Evolutionary conservation across 2,888 invertebrate species (phyloP), one percentile per base, ranked within the genome.

Genomic region (Ectemnius continuus): DNA sequence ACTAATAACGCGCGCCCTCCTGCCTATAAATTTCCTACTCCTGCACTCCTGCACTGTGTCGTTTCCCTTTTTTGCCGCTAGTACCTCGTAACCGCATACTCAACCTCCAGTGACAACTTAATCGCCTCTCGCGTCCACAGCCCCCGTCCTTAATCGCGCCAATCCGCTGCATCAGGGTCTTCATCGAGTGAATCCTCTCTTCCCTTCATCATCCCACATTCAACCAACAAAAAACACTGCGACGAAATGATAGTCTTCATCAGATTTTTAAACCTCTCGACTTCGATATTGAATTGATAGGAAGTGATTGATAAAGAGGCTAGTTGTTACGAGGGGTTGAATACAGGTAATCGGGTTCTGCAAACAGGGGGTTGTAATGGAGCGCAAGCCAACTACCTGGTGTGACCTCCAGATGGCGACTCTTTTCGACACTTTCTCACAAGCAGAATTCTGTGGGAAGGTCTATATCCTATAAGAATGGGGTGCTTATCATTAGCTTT

Each of bases 401-500:
- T 14, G 1, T 16, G 5, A 16, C 52, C 4, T 6, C 59, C 47
- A 75, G 76, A 69, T 77, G 75, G 71, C 76, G 68, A 2, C 58
- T 23, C 16, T 5, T 6, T 4, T 36, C 11, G 2, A n/a, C 4
- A 20, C 26, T 77, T 69, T 75, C 75, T 75, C 76, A 60, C 66
- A 0, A 2, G 18, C 48, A 11, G 61, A 61, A 59, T 8, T 57
- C 14, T 6, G 3, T 59, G 0, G 1, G 8, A 8, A 63, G 59
- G 2, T 18, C 72, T 73, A 76, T 36, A 69, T 58, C 5, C 58
- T 11, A 0, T 4, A 8, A 2, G 20, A 13, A 5, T 0, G 1
- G 0, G 1, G 28, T 0, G 0, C 0, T 0, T n/a, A 3, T 81
- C 84, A 57, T 92, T 88, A 95, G 94, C 95, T 95, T 95, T 96